Conservation (phyloP, 2,113 vertebrate species). For the Neogale vison region DNA sequence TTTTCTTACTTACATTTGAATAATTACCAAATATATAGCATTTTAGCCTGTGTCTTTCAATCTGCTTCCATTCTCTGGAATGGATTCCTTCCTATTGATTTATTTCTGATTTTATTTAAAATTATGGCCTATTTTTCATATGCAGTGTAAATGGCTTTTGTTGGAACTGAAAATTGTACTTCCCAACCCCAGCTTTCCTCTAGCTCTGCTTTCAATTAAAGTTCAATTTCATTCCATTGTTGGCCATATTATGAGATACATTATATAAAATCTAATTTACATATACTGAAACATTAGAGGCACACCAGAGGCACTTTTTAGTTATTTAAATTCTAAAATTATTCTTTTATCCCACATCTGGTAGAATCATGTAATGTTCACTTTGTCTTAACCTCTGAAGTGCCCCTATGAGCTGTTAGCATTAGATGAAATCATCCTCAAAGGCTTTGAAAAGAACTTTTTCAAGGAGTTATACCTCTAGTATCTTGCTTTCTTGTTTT, state of each 20-base stretch:
- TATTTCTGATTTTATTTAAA: slow-evolving; percentile 56
- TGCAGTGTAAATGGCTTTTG: slow-evolving; percentile 15
- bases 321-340: slow-evolving; percentile 64
- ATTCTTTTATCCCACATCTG: slow-evolving; percentile 62
- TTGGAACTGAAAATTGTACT: slow-evolving; percentile 35
- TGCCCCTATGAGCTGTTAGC: slow-evolving; percentile 27
- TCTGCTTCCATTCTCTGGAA: background rate
- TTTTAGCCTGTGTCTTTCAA: slow-evolving; percentile 9
- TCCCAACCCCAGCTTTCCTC: slow-evolving; percentile 17
- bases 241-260: slow-evolving; percentile 2
- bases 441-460: slow-evolving; percentile 39
- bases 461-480: slow-evolving; percentile 10
- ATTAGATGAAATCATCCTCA: slow-evolving; percentile 52
- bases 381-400: slow-evolving; percentile 56
- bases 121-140: slow-evolving; percentile 2
- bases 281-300: slow-evolving; percentile 66
- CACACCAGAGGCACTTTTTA: slow-evolving; percentile 55
- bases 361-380: slow-evolving; percentile 49
- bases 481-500: background rate
- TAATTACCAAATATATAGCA: background rate
- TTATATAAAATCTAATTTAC: slow-evolving; percentile 59
- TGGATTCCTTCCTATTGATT: slow-evolving; percentile 20
- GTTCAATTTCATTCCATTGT: slow-evolving; percentile 33
- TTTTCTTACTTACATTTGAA: background rate
- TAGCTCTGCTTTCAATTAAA: slow-evolving; percentile 70